Evolutionary conservation across 1,140 invertebrate genomes (phyloP).

Genomic region (Lepidurus couesii): DNA sequence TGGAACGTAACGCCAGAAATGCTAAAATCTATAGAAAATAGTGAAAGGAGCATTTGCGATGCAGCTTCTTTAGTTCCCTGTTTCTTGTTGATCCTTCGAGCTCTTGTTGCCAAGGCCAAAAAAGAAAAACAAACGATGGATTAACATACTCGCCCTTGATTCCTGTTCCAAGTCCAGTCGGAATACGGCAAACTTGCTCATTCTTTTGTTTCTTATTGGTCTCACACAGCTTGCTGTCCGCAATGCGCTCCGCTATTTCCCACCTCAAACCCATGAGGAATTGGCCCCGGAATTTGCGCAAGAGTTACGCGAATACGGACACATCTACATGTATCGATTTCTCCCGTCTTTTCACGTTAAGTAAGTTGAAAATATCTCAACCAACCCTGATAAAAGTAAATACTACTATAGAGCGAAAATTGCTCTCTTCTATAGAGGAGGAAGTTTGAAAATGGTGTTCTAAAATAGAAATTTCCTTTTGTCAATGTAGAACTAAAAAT

Average conservation of each 20-base stretch:
- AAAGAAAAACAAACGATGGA: neutral
- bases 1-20: neutral
- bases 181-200: neutral
- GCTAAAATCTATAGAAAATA: neutral
- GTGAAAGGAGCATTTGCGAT: neutral
- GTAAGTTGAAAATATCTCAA: constrained; percentile 42
- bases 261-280: constrained; percentile 47
- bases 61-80: neutral
- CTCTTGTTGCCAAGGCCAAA: constrained; percentile 1
- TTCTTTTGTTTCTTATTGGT: constrained; percentile 1
- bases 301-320: constrained; percentile 56
- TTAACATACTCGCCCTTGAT: neutral
- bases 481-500: too few relatives aligned
- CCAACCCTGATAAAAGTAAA: neutral
- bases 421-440: too few relatives aligned
- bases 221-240: constrained; percentile 49
- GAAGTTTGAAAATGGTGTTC: too few relatives aligned
- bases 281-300: constrained; percentile 54
- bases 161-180: constrained; percentile 18
- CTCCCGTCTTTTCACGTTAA: constrained; percentile 49
- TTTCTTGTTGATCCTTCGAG: neutral
- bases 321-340: constrained; percentile 67
- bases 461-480: too few relatives aligned
- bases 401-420: too few relatives aligned
- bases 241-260: constrained; percentile 62